Percentiles rank a stretch among this genome's conserved stretches.
phyloP scores from a whole-genome alignment of 2,113 vertebrate species.

The Pachyramphus minor region DNA sequence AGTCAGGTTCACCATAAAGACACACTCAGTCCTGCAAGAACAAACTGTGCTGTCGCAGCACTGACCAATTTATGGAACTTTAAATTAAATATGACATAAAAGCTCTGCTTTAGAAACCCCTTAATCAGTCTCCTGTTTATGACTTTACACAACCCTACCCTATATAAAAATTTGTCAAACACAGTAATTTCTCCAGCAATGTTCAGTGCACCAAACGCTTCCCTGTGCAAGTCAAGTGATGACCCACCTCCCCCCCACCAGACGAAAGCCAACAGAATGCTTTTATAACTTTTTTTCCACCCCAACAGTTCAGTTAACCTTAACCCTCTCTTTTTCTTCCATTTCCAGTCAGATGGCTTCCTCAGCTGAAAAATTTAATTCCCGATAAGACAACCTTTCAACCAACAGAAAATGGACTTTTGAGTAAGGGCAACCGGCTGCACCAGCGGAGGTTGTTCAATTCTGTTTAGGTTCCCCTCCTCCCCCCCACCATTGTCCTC shows the following conservation, averaged over 20 bases:
- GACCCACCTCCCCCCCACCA: background rate
- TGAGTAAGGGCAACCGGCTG: background rate
- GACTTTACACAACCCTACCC: background rate
- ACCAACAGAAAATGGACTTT: constrained; percentile 33
- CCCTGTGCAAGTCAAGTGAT: background rate
- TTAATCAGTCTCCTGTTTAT: background rate
- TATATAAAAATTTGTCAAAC: background rate
- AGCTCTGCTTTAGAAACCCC: background rate
- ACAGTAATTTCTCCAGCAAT: background rate
- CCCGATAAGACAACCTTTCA: constrained; percentile 46
- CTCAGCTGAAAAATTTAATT: constrained; percentile 52
- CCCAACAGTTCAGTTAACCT: constrained; percentile 8
- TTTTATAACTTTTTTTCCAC: background rate
- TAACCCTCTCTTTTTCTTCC: background rate
- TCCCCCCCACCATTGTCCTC: too few species aligned
- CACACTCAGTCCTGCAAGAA: background rate
- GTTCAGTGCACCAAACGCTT: background rate
- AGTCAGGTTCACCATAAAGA: background rate
- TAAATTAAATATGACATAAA: constrained; percentile 41
- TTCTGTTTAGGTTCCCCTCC: too few species aligned
- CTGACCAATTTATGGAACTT: background rate
- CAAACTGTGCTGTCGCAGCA: background rate
- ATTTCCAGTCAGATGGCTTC: background rate
- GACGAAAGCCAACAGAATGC: background rate
- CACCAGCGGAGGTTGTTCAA: background rate